These are phyloP conservation scores for Catalaphyllia jardinei DNA, from an alignment of 64 coral and sea anemone species.

Conservation along the genomic window DNA sequence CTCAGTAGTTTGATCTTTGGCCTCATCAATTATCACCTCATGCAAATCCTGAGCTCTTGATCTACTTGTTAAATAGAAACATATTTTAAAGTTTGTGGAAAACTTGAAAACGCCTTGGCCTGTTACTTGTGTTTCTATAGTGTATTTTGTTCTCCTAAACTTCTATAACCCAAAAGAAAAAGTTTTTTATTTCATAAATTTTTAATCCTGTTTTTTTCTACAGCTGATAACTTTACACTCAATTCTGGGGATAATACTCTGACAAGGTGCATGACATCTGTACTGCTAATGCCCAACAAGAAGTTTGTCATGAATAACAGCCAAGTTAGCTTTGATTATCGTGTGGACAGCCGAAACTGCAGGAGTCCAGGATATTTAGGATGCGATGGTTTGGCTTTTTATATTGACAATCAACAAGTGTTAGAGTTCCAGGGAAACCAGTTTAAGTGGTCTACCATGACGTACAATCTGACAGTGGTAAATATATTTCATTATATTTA, in stretches of 20 bases:
- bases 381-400: constrained; percentile 64
- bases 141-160: no score
- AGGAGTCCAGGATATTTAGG: not conserved
- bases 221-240: constrained; percentile 41
- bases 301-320: constrained; percentile 30
- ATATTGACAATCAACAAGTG: constrained; percentile 22
- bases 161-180: no score
- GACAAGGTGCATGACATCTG: constrained; percentile 50
- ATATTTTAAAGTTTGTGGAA: no score
- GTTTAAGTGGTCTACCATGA: constrained; percentile 29
- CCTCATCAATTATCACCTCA: no score
- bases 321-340: constrained; percentile 37
- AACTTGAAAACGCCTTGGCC: no score
- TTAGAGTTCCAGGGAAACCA: constrained; percentile 32
- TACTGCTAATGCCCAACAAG: constrained; percentile 31
- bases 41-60: no score
- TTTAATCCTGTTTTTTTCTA: not conserved
- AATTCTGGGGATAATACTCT: constrained; percentile 53
- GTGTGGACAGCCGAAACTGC: constrained; percentile 48
- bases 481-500: not conserved
- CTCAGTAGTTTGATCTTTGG: no score
- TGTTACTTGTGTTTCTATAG: no score
- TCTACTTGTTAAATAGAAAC: no score
- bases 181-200: no score
- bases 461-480: constrained; percentile 21